Evolutionary conservation across 2,113 vertebrate species (phyloP).

Genomic region (Dicrurus megarhynchus): DNA sequence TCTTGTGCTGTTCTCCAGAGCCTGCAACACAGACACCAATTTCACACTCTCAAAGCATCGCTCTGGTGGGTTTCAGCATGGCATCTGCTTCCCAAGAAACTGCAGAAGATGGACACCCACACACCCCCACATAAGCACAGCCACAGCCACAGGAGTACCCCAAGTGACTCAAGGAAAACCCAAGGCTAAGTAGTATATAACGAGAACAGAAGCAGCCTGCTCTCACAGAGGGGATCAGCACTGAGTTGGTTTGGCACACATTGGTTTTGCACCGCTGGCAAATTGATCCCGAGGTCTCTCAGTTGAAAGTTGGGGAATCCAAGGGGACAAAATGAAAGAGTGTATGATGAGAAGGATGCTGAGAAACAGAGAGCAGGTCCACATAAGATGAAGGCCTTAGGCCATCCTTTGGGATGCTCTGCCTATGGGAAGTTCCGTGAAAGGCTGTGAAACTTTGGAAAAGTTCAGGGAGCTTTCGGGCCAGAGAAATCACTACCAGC

Average conservation of each 20-base stretch:
- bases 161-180: background rate
- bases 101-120: background rate
- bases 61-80: background rate
- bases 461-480: background rate
- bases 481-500: background rate
- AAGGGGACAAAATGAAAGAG: background rate
- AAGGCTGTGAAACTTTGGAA: background rate
- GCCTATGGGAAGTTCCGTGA: background rate
- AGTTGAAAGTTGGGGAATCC: background rate
- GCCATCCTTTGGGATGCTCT: background rate
- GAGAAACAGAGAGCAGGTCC: background rate
- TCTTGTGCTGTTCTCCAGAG: background rate
- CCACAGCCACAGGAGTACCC: background rate
- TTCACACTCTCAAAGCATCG: background rate
- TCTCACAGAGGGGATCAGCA: background rate
- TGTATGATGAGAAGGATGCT: background rate
- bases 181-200: background rate
- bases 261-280: background rate
- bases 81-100: background rate
- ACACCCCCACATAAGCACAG: background rate
- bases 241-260: accelerated
- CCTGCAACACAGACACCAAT: background rate
- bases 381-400: background rate
- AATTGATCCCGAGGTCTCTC: background rate
- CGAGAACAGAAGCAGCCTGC: background rate